phyloP scores from a whole-genome alignment of 2,888 invertebrate species.

The Amiota communis region DNA sequence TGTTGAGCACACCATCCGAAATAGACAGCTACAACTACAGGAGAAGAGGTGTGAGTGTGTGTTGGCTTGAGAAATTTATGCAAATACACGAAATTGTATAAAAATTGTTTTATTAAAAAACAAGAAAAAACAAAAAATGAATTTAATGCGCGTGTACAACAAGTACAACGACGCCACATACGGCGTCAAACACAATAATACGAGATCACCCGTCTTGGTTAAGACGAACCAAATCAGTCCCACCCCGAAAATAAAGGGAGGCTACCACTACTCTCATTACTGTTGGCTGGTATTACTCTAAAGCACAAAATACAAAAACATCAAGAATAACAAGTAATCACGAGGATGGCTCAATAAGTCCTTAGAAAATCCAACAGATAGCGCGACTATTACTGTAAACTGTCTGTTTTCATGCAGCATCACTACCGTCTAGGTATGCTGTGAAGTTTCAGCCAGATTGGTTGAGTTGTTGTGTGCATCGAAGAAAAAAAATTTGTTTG shows the following conservation, averaged over 20 bases:
- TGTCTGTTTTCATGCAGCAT: no score
- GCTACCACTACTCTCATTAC: no score
- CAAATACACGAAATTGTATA: slow-evolving; percentile 67
- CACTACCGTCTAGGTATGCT: no score
- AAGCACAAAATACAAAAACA: background rate
- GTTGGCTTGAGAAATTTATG: slow-evolving; percentile 57
- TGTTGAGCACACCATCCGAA: slow-evolving; percentile 38
- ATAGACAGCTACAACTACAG: background rate
- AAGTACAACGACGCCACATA: slow-evolving; percentile 17
- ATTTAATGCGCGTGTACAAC: slow-evolving; percentile 30
- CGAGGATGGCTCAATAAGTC: no score
- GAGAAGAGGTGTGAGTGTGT: slow-evolving; percentile 15
- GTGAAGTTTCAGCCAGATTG: no score
- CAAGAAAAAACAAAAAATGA: slow-evolving; percentile 18
- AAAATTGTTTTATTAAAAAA: slow-evolving; percentile 61
- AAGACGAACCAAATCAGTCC: no score
- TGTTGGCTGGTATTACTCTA: background rate
- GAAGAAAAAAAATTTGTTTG: no score
- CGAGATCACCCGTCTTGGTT: slow-evolving; percentile 24
- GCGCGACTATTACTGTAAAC: no score
- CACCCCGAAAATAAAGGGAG: no score
- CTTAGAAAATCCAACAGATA: no score
- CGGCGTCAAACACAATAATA: slow-evolving; percentile 8
- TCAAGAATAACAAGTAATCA: no score
- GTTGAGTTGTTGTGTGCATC: no score